Conservation (phyloP, 1,140 invertebrate genomes). For the Drosophila seguyi region DNA sequence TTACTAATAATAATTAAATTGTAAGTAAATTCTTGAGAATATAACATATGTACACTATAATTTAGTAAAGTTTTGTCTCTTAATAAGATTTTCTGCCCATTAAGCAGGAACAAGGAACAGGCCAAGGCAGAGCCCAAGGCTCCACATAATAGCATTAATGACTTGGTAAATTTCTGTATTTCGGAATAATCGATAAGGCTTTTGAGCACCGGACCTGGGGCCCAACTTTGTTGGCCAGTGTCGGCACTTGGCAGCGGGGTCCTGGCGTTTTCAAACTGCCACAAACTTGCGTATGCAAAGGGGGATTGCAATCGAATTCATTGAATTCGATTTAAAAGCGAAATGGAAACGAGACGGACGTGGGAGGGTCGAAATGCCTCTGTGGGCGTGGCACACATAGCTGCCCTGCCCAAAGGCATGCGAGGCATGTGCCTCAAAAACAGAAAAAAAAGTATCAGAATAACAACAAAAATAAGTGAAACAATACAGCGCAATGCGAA, state of each 20-base stretch:
- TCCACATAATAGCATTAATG: neutral
- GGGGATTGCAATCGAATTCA: constrained; percentile 78
- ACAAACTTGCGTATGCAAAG: constrained; percentile 79
- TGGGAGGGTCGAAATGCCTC: constrained; percentile 13
- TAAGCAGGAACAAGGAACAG: neutral
- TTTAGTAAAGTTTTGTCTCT: neutral
- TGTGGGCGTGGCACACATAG: constrained; percentile 37
- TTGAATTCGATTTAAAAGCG: constrained; percentile 80
- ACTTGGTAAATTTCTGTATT: neutral
- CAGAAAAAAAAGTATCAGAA: neutral
- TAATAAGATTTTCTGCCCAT: neutral
- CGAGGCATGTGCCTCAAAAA: constrained; percentile 24
- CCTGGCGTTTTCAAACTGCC: no score
- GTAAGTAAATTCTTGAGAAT: neutral
- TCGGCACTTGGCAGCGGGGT: constrained; percentile 10
- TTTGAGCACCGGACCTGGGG: neutral
- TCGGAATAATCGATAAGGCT: neutral
- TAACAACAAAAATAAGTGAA: constrained; percentile 20
- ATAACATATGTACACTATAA: neutral
- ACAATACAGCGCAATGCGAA: constrained; percentile 35
- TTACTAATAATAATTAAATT: neutral
- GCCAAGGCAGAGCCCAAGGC: no score
- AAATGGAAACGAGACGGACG: constrained; percentile 53
- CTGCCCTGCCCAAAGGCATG: constrained; percentile 20
- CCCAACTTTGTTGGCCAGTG: constrained; percentile 21